Evolutionary conservation across 2,888 invertebrate species (phyloP).

Genomic region (Yponomeuta malinellus): DNA sequence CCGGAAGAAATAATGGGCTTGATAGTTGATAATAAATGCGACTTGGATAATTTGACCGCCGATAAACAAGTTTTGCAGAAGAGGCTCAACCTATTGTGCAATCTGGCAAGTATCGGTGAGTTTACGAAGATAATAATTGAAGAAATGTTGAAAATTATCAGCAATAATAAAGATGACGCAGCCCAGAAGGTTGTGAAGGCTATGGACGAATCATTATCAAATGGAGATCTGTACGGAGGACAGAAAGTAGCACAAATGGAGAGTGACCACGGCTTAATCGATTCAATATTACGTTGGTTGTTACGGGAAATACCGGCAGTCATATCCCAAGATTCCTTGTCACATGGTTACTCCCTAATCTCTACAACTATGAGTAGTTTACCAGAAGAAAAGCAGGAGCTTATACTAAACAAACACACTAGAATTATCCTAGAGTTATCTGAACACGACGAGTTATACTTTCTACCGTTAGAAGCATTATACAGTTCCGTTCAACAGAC

Average conservation of each 20-base stretch:
- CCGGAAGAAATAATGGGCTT: slow-evolving; percentile 69
- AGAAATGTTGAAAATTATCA: slow-evolving; percentile 56
- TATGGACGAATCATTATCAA: slow-evolving; percentile 47
- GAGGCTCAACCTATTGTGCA: slow-evolving; percentile 60
- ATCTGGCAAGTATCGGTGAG: slow-evolving; percentile 62
- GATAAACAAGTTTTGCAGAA: slow-evolving; percentile 48
- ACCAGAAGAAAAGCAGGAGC: slow-evolving; percentile 45
- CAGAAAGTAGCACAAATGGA: slow-evolving; percentile 59
- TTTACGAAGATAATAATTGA: slow-evolving; percentile 64
- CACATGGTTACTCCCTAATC: slow-evolving; percentile 48
- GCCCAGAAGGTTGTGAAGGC: slow-evolving; percentile 49
- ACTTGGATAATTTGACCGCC: slow-evolving; percentile 43
- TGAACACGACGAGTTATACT: slow-evolving; percentile 40
- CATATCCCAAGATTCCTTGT: slow-evolving; percentile 34
- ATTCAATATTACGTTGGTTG: slow-evolving; percentile 54
- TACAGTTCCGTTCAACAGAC: slow-evolving; percentile 62
- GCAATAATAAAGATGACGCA: slow-evolving; percentile 33
- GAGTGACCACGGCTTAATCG: slow-evolving; percentile 58
- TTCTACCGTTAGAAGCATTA: slow-evolving; percentile 68
- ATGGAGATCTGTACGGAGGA: slow-evolving; percentile 43
- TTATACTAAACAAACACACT: slow-evolving; percentile 42
- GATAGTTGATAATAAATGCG: slow-evolving; percentile 65
- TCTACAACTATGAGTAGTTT: slow-evolving; percentile 53
- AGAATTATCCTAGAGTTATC: slow-evolving; percentile 40
- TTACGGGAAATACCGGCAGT: slow-evolving; percentile 39